These are phyloP conservation scores for Heliconius erato DNA, from an alignment of 2,888 invertebrate species.

Conservation along the genomic window DNA sequence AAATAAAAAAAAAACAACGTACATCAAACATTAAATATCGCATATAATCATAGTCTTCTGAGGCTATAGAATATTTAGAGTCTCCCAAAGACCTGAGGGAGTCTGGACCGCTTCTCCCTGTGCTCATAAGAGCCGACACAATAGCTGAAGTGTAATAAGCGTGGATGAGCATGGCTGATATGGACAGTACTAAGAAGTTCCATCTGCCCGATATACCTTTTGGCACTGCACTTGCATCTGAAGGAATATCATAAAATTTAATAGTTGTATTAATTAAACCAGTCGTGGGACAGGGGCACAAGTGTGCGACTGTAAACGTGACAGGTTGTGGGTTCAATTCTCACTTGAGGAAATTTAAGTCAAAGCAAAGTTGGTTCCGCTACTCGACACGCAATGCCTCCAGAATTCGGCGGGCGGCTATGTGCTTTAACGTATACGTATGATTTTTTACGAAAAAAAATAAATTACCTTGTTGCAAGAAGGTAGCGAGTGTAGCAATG, in stretches of 20 bases:
- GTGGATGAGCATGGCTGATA: constrained; percentile 75
- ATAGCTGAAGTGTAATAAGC: constrained; percentile 80
- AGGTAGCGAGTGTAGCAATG: constrained; percentile 71
- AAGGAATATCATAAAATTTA: background rate
- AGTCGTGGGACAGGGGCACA: background rate
- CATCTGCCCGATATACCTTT: constrained; percentile 70
- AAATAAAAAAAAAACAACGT: constrained; percentile 46
- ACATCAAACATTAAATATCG: constrained; percentile 73
- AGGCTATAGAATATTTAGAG: constrained; percentile 72
- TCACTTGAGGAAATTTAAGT: no score
- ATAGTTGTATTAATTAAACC: background rate
- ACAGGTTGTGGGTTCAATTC: no score
- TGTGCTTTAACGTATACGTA: no score
- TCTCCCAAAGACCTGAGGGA: constrained; percentile 68
- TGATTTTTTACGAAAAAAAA: no score
- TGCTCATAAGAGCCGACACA: constrained; percentile 75
- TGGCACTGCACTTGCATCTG: constrained; percentile 77
- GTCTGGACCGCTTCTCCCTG: constrained; percentile 68
- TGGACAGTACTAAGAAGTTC: constrained; percentile 71
- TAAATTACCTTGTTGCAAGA: constrained; percentile 73
- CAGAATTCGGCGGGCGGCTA: no score
- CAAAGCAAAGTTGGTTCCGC: no score
- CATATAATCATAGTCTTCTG: constrained; percentile 73
- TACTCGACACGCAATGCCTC: no score
- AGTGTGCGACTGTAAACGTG: accelerated